These are phyloP conservation scores for Dinomys branickii DNA, from an alignment of 2,113 vertebrate species.

Conservation along the genomic window DNA sequence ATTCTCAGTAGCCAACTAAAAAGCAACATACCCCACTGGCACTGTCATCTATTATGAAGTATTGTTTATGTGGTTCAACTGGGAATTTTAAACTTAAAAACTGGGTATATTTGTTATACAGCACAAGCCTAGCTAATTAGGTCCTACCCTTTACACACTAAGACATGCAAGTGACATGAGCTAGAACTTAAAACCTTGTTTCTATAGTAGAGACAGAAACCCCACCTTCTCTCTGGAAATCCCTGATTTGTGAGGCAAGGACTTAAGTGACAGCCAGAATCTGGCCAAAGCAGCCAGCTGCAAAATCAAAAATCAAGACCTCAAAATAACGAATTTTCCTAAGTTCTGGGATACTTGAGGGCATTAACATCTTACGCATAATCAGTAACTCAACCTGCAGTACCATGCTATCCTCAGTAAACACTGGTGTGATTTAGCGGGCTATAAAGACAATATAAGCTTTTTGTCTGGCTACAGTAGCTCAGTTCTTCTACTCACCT, in stretches of 20 bases:
- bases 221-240: neutral
- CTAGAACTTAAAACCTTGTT: neutral
- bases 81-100: neutral
- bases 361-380: neutral
- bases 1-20: slow-evolving; percentile 18
- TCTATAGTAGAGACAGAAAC: neutral
- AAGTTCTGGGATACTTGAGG: neutral
- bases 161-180: neutral
- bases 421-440: neutral
- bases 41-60: neutral
- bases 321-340: neutral
- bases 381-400: neutral
- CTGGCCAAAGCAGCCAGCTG: neutral
- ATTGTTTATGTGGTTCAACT: neutral
- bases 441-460: neutral
- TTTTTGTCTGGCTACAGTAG: neutral
- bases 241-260: neutral
- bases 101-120: neutral
- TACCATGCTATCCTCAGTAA: neutral
- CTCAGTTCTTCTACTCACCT: neutral
- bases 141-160: neutral
- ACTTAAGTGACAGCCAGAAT: neutral
- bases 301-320: neutral
- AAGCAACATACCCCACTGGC: neutral
- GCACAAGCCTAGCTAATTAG: neutral